Evolutionary conservation across 2,797 vertebrate species (phyloP).

Genomic region (Pseudochirops corinnae): DNA sequence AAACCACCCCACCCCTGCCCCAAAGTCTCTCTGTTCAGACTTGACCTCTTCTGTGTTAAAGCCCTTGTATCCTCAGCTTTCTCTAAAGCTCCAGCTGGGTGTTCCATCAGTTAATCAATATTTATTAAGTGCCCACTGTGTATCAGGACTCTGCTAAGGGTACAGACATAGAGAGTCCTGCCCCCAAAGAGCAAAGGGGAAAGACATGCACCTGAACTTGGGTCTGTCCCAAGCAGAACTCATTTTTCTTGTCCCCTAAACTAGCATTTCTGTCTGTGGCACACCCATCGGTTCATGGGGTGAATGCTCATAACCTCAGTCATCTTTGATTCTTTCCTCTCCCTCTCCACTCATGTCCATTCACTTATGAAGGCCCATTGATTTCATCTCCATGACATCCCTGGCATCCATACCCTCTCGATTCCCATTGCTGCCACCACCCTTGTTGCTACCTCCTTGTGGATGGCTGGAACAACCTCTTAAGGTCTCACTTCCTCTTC

Average conservation of each 20-base stretch:
- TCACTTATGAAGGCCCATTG: not conserved
- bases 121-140: not conserved
- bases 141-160: not conserved
- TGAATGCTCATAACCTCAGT: not conserved
- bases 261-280: not conserved
- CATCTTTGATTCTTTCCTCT: not conserved
- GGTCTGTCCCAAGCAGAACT: not conserved
- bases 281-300: not conserved
- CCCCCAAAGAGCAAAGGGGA: not conserved
- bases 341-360: not conserved
- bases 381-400: not conserved
- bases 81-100: not conserved
- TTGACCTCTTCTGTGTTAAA: not conserved
- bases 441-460: not conserved
- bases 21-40: not conserved
- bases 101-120: not conserved
- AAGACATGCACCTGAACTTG: not conserved
- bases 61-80: not conserved
- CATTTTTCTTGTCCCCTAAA: not conserved
- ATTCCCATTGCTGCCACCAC: not conserved
- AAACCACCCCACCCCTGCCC: not conserved
- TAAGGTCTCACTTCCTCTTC: not conserved
- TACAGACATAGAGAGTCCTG: not conserved
- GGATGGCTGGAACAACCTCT: not conserved
- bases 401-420: not conserved